Evolutionary conservation across 2,797 vertebrate species (phyloP).

Genomic region (Sphenopsis melanotis): DNA sequence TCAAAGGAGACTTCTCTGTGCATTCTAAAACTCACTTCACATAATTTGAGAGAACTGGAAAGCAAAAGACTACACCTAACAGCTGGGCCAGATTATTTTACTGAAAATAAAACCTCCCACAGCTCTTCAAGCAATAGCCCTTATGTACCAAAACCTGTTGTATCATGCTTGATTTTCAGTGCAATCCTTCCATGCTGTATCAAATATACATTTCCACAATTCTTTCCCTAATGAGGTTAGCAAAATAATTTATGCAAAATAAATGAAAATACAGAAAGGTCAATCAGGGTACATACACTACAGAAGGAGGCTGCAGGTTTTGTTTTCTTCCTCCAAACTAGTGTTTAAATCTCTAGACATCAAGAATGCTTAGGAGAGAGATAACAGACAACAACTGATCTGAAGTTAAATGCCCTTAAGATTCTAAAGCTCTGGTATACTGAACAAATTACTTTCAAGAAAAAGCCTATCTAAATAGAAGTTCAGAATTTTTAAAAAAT

Average conservation of each 20-base stretch:
- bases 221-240: constrained; percentile 28
- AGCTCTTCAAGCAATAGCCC: not conserved
- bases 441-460: constrained; percentile 20
- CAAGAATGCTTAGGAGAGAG: constrained; percentile 6
- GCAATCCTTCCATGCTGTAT: not conserved
- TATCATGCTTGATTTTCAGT: not conserved
- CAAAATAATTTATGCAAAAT: constrained; percentile 63
- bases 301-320: not conserved
- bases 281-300: constrained; percentile 19
- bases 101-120: not conserved
- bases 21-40: not conserved
- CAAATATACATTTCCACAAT: not conserved
- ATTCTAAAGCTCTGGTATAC: not conserved
- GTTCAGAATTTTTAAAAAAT: not conserved
- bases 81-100: not conserved
- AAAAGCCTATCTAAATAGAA: not conserved
- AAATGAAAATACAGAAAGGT: constrained; percentile 65
- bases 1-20: not conserved
- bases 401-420: constrained; percentile 18
- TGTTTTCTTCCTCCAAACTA: not conserved
- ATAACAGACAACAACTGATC: constrained; percentile 19
- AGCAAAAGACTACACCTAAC: not conserved
- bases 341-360: constrained; percentile 29
- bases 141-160: not conserved
- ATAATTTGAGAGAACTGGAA: not conserved